A percentile compares a stretch with the other conserved stretches of the same genome.
These are phyloP conservation scores for Xyrichtys novacula DNA, from an alignment of 2,797 vertebrate species.

Conservation along the genomic window DNA sequence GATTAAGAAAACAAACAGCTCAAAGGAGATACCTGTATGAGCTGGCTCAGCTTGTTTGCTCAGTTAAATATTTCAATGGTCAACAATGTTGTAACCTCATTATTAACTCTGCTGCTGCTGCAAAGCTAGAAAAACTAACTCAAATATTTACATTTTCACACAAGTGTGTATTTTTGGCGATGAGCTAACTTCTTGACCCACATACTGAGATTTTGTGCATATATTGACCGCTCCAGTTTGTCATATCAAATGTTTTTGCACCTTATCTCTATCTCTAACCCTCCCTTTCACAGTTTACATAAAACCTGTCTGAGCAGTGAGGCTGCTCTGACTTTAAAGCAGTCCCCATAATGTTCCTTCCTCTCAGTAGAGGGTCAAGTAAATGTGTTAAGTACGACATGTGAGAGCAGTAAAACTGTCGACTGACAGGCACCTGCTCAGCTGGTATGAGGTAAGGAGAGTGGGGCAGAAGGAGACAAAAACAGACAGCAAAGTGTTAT, in stretches of 20 bases:
- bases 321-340: slow-evolving; percentile 13
- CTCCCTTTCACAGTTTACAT: neutral
- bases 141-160: neutral
- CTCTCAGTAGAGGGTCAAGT: slow-evolving; percentile 11
- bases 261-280: slow-evolving; percentile 1
- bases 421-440: slow-evolving; percentile 42
- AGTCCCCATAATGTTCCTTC: neutral
- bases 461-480: neutral
- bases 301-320: slow-evolving; percentile 64
- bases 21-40: neutral
- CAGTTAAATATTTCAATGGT: neutral
- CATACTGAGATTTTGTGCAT: neutral
- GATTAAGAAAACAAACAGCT: neutral
- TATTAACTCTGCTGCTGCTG: neutral
- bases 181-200: neutral
- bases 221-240: neutral
- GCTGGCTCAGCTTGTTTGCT: slow-evolving; percentile 10
- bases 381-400: slow-evolving; percentile 21
- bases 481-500: neutral
- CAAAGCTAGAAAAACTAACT: neutral
- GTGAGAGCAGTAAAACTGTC: slow-evolving; percentile 22
- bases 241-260: slow-evolving; percentile 2
- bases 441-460: slow-evolving; percentile 32
- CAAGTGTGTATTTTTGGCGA: neutral
- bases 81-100: neutral